phyloP scores from a whole-genome alignment of 2,797 vertebrate species.

The Onychomys arenicola region DNA sequence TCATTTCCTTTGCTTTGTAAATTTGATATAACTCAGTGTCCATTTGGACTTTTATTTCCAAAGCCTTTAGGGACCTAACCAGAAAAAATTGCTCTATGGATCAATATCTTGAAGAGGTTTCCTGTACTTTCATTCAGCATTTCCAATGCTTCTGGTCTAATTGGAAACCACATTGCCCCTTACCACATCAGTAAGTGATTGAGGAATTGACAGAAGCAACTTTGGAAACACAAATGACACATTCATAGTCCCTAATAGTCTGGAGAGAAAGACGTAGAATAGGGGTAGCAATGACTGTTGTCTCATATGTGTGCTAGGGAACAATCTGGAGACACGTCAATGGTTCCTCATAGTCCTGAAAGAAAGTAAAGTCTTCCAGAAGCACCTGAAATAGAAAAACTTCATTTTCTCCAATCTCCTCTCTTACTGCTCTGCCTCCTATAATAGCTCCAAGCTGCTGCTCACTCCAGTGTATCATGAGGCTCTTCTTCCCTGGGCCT shows the following conservation, averaged over 20 bases:
- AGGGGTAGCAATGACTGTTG: too few relatives aligned
- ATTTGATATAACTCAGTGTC: neutral
- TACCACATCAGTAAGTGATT: neutral
- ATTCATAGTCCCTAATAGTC: accelerated
- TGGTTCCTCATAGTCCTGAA: neutral
- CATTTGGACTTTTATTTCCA: neutral
- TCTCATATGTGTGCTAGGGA: neutral
- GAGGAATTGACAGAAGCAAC: neutral
- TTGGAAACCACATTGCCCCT: neutral
- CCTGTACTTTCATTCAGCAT: neutral
- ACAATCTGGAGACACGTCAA: neutral
- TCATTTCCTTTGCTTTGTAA: neutral
- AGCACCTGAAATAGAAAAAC: neutral
- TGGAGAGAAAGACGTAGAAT: neutral
- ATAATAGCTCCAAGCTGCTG: neutral
- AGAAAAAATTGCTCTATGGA: neutral
- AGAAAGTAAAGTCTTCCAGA: neutral
- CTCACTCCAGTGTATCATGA: accelerated
- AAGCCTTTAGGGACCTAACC: neutral
- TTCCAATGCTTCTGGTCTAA: neutral
- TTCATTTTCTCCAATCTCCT: neutral
- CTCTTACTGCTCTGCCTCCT: neutral
- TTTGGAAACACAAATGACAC: neutral
- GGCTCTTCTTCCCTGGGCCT: neutral
- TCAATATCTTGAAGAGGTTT: neutral